These are phyloP conservation scores for Drosophila yooni DNA, from an alignment of 2,888 invertebrate genomes.

Conservation along the genomic window DNA sequence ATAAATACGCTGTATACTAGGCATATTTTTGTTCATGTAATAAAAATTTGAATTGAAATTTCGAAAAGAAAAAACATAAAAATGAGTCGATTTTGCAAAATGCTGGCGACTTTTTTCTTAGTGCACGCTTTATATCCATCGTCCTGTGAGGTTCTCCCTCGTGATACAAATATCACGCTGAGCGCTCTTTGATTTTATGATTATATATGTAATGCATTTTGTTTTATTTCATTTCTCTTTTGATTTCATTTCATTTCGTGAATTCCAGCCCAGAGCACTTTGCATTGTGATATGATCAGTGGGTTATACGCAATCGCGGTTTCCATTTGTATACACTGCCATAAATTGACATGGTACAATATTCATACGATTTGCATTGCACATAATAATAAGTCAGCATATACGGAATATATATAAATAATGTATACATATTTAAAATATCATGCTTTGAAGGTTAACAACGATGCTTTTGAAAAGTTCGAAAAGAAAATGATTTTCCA, in stretches of 20 bases:
- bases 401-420: not conserved
- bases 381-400: not conserved
- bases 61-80: not conserved
- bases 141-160: not conserved
- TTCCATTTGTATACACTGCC: slow-evolving; percentile 26
- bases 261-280: slow-evolving; percentile 47
- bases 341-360: not conserved
- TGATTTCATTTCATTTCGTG: slow-evolving; percentile 35
- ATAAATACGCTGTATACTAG: fast-evolving
- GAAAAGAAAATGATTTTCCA: not conserved
- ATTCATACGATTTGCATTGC: not conserved
- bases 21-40: not conserved
- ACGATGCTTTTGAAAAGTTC: not conserved
- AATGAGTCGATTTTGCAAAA: not conserved
- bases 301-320: slow-evolving; percentile 51
- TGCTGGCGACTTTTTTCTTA: not conserved
- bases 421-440: not conserved
- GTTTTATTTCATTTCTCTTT: slow-evolving; percentile 31
- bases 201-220: slow-evolving; percentile 28
- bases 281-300: slow-evolving; percentile 58
- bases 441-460: not conserved
- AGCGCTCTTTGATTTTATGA: slow-evolving; percentile 47
- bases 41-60: not conserved
- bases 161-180: slow-evolving; percentile 2
- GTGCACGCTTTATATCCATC: not conserved